Evolutionary conservation across 2,888 invertebrate genomes (phyloP).

Genomic region (Cryptocephalus primarius): DNA sequence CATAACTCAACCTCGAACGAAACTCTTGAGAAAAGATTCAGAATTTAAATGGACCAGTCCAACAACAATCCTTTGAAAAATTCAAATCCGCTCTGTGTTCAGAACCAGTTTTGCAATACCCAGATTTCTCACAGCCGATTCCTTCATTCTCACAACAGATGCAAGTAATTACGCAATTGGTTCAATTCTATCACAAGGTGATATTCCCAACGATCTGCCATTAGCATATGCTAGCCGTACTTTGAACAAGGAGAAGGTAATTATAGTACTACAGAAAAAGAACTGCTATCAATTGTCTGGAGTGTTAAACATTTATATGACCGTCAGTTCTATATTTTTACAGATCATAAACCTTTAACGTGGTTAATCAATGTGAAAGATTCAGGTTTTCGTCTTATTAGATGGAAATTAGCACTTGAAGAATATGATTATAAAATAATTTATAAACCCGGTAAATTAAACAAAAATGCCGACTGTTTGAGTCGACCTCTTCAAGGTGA

Average conservation of each 20-base stretch:
- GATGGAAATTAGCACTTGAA: slow-evolving; percentile 24
- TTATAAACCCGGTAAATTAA: slow-evolving; percentile 3
- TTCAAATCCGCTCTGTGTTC: slow-evolving; percentile 10
- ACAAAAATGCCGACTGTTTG: slow-evolving; percentile 3
- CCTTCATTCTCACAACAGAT: slow-evolving; percentile 26
- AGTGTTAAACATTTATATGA: slow-evolving; percentile 27
- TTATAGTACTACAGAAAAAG: slow-evolving; percentile 29
- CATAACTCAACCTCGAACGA: slow-evolving; percentile 11
- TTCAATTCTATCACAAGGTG: no score
- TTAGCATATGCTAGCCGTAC: slow-evolving; percentile 28
- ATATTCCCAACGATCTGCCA: slow-evolving; percentile 24
- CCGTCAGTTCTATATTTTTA: slow-evolving; percentile 25
- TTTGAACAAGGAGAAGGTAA: slow-evolving; percentile 25
- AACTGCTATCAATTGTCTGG: slow-evolving; percentile 30
- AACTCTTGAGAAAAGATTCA: slow-evolving; percentile 9
- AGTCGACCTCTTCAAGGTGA: no score
- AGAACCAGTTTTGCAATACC: slow-evolving; percentile 18
- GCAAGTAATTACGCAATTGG: slow-evolving; percentile 22
- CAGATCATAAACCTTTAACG: slow-evolving; percentile 27
- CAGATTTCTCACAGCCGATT: slow-evolving; percentile 20
- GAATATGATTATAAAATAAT: slow-evolving; percentile 21
- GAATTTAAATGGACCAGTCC: slow-evolving; percentile 8
- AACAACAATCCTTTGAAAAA: slow-evolving; percentile 13
- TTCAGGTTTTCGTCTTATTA: slow-evolving; percentile 19
- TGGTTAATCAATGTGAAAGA: slow-evolving; percentile 26